A percentile compares a stretch with the other conserved stretches of the same genome.
Evolutionary conservation across 2,797 vertebrate genomes (phyloP).

Genomic region (Malacoctenus gilli): DNA sequence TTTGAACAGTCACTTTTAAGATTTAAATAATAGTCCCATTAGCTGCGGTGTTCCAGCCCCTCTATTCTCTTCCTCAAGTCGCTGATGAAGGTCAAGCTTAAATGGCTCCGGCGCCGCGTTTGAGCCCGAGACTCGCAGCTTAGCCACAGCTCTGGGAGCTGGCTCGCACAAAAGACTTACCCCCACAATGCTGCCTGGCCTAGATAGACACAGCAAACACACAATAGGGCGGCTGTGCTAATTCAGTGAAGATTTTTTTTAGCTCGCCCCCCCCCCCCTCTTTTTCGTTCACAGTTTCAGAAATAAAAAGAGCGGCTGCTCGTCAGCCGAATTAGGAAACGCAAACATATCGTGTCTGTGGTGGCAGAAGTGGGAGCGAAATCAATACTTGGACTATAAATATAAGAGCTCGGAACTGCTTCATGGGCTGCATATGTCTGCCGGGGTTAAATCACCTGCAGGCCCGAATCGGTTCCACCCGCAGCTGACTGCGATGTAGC

Average conservation of each 20-base stretch:
- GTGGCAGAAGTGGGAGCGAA: not conserved
- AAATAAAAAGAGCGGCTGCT: constrained; percentile 40
- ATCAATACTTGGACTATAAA: not conserved
- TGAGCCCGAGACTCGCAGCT: constrained; percentile 57
- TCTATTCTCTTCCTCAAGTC: constrained; percentile 58
- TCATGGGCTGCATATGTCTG: not conserved
- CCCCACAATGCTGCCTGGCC: constrained; percentile 69
- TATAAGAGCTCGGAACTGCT: constrained; percentile 9
- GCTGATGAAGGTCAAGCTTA: constrained; percentile 76
- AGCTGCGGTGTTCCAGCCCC: constrained; percentile 44
- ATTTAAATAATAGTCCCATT: constrained; percentile 65
- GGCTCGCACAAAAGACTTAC: constrained; percentile 69
- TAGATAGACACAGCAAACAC: constrained; percentile 61
- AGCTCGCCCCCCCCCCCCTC: too few relatives aligned
- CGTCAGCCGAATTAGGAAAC: constrained; percentile 34
- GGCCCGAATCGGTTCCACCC: not conserved
- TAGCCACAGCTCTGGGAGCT: constrained; percentile 60
- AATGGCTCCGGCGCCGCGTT: constrained; percentile 59
- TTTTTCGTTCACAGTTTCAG: constrained; percentile 38
- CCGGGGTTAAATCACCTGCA: not conserved
- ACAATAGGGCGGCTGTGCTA: constrained; percentile 63
- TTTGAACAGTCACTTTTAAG: constrained; percentile 59
- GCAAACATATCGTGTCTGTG: constrained; percentile 33
- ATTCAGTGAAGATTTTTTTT: constrained; percentile 55
- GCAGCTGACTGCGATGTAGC: not conserved